These are phyloP conservation scores for Anabacerthia variegaticeps DNA, from an alignment of 2,797 vertebrate genomes.

Conservation along the genomic window DNA sequence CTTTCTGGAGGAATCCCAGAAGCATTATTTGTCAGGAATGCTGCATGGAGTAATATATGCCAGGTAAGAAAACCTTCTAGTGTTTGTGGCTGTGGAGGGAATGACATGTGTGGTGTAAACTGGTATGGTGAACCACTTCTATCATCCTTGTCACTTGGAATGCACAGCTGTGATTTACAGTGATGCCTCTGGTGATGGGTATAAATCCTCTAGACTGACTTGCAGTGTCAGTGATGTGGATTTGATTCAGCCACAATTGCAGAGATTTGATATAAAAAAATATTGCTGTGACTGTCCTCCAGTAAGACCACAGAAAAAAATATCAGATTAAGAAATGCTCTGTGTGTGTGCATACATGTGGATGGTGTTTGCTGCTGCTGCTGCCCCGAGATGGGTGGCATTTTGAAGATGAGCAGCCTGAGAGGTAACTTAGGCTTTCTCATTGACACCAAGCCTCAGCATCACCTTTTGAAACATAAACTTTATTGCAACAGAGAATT, in stretches of 20 bases:
- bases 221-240: rapidly evolving
- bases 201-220: neutral
- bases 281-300: neutral
- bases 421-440: neutral
- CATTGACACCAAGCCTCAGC: conserved; percentile 48
- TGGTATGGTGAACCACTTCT: neutral
- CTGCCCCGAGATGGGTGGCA: rapidly evolving
- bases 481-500: conserved; percentile 88
- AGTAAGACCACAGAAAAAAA: neutral
- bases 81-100: neutral
- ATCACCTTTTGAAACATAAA: conserved; percentile 80
- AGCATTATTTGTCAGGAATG: neutral
- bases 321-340: rapidly evolving
- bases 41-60: neutral
- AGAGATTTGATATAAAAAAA: neutral
- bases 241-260: neutral
- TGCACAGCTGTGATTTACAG: neutral
- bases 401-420: neutral
- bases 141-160: neutral
- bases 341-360: neutral
- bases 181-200: neutral
- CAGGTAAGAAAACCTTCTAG: neutral
- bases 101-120: neutral
- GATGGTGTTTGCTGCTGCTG: neutral
- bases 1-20: neutral